Percentiles rank a stretch among this genome's conserved stretches.
Conservation (phyloP, 2,888 invertebrate genomes). For the Cataglyphis altisquamis region DNA sequence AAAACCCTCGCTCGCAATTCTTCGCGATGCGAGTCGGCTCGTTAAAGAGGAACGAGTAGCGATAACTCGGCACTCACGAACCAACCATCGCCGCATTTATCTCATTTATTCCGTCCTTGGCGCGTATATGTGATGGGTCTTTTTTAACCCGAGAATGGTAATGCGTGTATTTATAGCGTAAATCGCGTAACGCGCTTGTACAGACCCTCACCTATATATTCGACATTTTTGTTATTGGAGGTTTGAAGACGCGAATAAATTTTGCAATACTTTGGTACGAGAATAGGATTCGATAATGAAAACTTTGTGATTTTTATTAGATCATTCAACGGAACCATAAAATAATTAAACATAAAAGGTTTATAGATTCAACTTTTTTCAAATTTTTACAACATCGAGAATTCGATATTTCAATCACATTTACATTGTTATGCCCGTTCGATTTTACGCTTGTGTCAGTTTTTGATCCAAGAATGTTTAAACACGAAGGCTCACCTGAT, state of each 20-base stretch:
- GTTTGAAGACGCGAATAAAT: neutral
- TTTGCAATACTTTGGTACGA: neutral
- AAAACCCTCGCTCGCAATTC: neutral
- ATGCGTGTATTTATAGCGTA: slow-evolving; percentile 28
- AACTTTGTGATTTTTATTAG: neutral
- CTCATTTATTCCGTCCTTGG: slow-evolving; percentile 33
- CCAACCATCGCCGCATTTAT: slow-evolving; percentile 16
- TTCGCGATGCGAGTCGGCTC: neutral
- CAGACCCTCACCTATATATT: neutral
- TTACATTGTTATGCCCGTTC: neutral
- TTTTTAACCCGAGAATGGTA: slow-evolving; percentile 31
- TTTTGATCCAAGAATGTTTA: neutral
- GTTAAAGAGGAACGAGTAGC: neutral
- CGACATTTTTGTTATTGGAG: neutral
- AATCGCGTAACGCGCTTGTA: slow-evolving; percentile 10
- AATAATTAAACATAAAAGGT: neutral
- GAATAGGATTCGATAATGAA: neutral
- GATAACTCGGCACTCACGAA: slow-evolving; percentile 8
- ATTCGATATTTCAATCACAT: neutral
- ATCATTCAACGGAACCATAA: neutral
- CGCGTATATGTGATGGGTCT: neutral
- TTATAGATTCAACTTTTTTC: neutral
- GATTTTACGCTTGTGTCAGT: neutral
- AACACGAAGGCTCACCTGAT: neutral
- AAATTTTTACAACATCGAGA: neutral